These are phyloP conservation scores for Eueides isabella DNA, from an alignment of 1,140 invertebrate species.

Conservation along the genomic window DNA sequence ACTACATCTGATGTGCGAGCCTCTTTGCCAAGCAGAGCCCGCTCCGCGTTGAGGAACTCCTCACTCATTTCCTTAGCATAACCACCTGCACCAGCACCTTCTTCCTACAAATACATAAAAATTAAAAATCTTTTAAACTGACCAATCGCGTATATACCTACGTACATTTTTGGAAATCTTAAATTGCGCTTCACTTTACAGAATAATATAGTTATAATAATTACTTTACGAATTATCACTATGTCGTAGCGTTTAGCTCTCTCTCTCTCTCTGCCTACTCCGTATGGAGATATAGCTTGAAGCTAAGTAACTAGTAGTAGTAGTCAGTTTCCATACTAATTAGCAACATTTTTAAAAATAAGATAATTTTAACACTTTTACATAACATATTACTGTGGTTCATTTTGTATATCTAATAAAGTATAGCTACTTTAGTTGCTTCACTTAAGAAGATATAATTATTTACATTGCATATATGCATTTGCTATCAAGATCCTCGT, in stretches of 20 bases:
- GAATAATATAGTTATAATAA: too few species aligned
- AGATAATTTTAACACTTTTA: too few species aligned
- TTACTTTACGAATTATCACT: too few species aligned
- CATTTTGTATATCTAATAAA: not conserved
- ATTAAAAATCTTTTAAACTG: not conserved
- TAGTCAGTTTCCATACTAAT: too few species aligned
- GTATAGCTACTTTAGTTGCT: not conserved
- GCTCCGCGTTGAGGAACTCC: conserved; percentile 93
- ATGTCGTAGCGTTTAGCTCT: too few species aligned
- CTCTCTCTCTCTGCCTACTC: too few species aligned
- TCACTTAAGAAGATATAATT: not conserved
- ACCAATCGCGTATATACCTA: too few species aligned
- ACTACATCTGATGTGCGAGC: conserved; percentile 91
- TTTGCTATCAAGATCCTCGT: conserved; percentile 20
- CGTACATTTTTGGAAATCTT: not conserved
- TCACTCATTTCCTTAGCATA: conserved; percentile 96
- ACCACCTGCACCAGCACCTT: conserved; percentile 91
- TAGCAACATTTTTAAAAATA: not conserved
- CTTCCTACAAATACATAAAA: conserved; percentile 84
- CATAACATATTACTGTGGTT: not conserved
- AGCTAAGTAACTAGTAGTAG: too few species aligned
- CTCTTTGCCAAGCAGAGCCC: conserved; percentile 93
- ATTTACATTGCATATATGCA: conserved; percentile 14
- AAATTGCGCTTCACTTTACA: too few species aligned
- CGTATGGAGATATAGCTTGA: too few species aligned